A percentile compares a stretch with the other conserved stretches of the same genome.
These are phyloP conservation scores for Bos indicus DNA, from an alignment of 2,113 vertebrate species.

Conservation along the genomic window DNA sequence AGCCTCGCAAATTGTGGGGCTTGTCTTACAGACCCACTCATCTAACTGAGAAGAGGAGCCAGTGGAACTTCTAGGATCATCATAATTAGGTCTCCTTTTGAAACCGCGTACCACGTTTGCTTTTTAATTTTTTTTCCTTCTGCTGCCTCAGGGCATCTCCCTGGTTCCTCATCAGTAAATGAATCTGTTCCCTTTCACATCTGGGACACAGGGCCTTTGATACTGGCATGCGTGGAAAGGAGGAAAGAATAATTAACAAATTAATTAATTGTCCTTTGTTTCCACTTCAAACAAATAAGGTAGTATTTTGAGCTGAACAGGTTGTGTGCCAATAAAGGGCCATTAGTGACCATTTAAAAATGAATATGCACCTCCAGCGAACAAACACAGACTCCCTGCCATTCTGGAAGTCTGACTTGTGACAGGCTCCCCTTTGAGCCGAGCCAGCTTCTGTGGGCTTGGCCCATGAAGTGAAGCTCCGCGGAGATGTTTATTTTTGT, in stretches of 20 bases:
- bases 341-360: not conserved
- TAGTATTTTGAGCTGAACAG: not conserved
- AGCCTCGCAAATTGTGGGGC: not conserved
- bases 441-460: not conserved
- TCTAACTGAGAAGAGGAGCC: not conserved
- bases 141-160: conserved; percentile 6
- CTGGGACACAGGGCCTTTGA: not conserved
- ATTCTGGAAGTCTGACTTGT: rapidly evolving
- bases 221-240: not conserved
- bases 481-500: rapidly evolving
- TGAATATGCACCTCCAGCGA: not conserved
- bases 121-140: not conserved
- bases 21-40: not conserved
- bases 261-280: conserved; percentile 45
- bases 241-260: conserved; percentile 12
- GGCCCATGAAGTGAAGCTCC: not conserved
- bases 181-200: not conserved
- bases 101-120: not conserved
- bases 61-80: not conserved
- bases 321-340: not conserved
- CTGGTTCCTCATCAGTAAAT: not conserved
- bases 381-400: not conserved
- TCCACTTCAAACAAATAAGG: conserved; percentile 37
- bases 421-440: rapidly evolving
- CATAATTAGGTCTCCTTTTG: not conserved